Evolutionary conservation across 2,113 vertebrate species (phyloP).

Genomic region (Melanerpes formicivorus): DNA sequence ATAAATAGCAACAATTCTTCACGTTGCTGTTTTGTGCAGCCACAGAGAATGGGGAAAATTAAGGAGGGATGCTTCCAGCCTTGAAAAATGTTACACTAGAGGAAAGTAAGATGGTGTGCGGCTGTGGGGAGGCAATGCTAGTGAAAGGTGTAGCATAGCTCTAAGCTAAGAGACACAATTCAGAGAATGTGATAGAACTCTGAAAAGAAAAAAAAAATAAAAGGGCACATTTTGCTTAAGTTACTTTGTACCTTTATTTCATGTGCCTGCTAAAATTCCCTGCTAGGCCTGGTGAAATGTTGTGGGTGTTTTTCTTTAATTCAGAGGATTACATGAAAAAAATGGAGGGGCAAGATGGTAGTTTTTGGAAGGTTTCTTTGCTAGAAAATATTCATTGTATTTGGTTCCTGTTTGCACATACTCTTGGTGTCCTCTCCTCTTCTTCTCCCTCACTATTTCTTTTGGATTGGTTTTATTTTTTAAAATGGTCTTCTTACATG

Average conservation of each 20-base stretch:
- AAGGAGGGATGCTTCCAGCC: constrained; percentile 32
- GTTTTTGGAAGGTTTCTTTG: neutral
- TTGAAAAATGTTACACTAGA: constrained; percentile 18
- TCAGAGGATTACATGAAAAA: neutral
- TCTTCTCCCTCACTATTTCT: rapidly evolving
- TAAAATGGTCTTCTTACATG: rapidly evolving
- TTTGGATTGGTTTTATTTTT: neutral
- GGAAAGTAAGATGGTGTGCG: neutral
- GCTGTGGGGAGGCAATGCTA: neutral
- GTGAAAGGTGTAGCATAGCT: neutral
- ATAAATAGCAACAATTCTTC: neutral
- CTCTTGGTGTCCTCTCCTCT: neutral
- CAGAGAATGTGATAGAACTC: neutral
- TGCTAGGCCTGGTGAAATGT: neutral
- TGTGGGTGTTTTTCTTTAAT: neutral
- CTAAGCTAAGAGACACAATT: neutral
- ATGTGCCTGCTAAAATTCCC: neutral
- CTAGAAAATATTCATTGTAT: neutral
- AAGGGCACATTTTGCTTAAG: neutral
- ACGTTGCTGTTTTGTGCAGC: neutral
- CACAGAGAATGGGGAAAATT: neutral
- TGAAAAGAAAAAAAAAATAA: too few species aligned
- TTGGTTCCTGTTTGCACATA: neutral
- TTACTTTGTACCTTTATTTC: neutral
- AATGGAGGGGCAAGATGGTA: neutral